Evolutionary conservation across 2,888 invertebrate species (phyloP).

Genomic region (Drosophila tripunctata): DNA sequence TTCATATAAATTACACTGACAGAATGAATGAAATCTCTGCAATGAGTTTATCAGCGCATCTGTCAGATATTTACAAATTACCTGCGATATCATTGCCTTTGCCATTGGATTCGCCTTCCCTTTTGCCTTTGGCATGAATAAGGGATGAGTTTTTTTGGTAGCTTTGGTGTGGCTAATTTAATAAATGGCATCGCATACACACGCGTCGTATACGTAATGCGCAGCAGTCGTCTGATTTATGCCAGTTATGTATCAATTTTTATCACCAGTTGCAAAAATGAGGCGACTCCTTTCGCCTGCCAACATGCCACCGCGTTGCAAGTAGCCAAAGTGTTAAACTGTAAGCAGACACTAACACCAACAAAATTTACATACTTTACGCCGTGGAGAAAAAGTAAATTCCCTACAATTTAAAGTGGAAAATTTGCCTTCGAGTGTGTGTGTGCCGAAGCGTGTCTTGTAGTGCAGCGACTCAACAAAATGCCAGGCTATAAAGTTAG

Average conservation of each 20-base stretch:
- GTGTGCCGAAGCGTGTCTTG: background rate
- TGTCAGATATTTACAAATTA: constrained; percentile 83
- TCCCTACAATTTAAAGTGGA: no score
- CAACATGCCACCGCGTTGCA: background rate
- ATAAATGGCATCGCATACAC: constrained; percentile 70
- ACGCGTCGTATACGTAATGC: constrained; percentile 68
- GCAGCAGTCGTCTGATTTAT: constrained; percentile 79
- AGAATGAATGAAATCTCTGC: constrained; percentile 69
- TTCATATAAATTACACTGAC: constrained; percentile 58
- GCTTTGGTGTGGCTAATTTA: constrained; percentile 72
- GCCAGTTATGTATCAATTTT: constrained; percentile 83
- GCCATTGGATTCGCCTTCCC: constrained; percentile 20
- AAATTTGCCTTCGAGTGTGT: no score
- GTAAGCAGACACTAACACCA: constrained; percentile 67
- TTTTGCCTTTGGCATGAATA: constrained; percentile 27
- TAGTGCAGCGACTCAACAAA: background rate
- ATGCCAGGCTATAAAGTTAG: constrained; percentile 8
- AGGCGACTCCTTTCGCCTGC: constrained; percentile 18
- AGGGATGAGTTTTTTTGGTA: constrained; percentile 1
- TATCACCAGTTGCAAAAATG: constrained; percentile 80
- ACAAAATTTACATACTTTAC: constrained; percentile 22
- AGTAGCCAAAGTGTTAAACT: constrained; percentile 73
- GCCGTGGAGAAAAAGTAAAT: no score
- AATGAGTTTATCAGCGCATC: constrained; percentile 81
- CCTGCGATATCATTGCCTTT: constrained; percentile 60